Evolutionary conservation across 2,113 vertebrate species (phyloP), one percentile per base, ranked within the genome.

Genomic region (Brachyistius frenatus): DNA sequence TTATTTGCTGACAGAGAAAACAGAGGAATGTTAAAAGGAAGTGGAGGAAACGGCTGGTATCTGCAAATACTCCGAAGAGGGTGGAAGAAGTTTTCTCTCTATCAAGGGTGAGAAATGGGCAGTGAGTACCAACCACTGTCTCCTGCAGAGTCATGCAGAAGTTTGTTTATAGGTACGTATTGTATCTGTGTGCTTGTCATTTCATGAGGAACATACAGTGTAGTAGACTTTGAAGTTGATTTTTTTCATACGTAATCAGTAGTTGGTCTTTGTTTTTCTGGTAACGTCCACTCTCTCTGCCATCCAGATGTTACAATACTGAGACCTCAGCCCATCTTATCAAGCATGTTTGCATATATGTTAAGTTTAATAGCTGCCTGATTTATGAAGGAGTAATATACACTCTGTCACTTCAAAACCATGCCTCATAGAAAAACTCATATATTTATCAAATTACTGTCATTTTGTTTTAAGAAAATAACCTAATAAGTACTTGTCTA

Each of bases 101-200:
- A 50, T 58, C 68, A 46, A 71, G 64, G 87, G 54, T 37, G 72
- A 78, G 78, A 76, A 10, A 93, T 93, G 93, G 81, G 84, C 68
- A 89, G 73, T 68, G 66, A 86, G 11, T 85, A 89, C 80, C 77
- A 68, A 31, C 61, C 83, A 50, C 83, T 91, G 66, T 80, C 75
- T 68, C 16, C 66, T 67, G 33, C 80, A 56, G 83, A 85, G 36
- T 83, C 89, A 3, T 70, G 60, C 76, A 89, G 35, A 75, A 60
- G 81, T 65, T 64, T 81, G 2, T 69, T 76, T 46, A 67, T 66
- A n/a, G 93, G 92, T 93, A 88, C 37, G 92, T 92, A n/a, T 52
- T 9, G 11, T n/a, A 4, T 36, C 15, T 0, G 44, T 54, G 47
- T 53, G 10, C n/a, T 23, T 36, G 56, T 4, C 6, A 1, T 52